Evolutionary conservation across 2,113 vertebrate genomes (phyloP), one percentile per base, ranked within the genome.

Genomic region (Cottus gobio): DNA sequence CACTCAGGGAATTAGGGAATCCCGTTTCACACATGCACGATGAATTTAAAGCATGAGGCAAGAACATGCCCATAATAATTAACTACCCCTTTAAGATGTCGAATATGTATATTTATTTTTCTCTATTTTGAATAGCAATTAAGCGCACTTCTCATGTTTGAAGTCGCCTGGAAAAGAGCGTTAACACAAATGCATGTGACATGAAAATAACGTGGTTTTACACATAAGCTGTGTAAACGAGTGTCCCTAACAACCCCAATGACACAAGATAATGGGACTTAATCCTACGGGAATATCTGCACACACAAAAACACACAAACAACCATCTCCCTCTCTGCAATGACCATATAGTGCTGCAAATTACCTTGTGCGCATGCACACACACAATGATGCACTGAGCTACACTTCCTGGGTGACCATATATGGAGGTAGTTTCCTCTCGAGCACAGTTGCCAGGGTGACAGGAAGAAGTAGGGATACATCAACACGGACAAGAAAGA

Each of bases 371-470:
- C 34, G 9, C 28, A 4, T 15, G 13, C 42, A 71, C 48, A 71
- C 70, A 36, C 50, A 86, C 72, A 56, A 73, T 37, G 42, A 83
- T 65, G 31, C 42, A 71, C 18, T 80, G 71, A 85, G 63, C 82
- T 77, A 79, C 6, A 80, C 72, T 92, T 94, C 90, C 90, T 84
- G 69, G 72, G 67, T 77, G 85, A 71, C 89, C 91, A 90, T 91
- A 89, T 86, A 86, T 79, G 88, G 92, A 75, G 72, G 72, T 64
- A 54, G 78, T 80, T 90, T 91, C 89, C 87, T 89, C 77, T 56
- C 22, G 48, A 79, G 77, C 83, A 80, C 67, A 89, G 93, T 94
- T 95, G 89, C 94, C 87, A 92, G 80, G 93, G 93, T 64, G 89
- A 94, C 84, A 66, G 68, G 30, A 67, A 79, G 79, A 90, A 89